These are phyloP conservation scores for Tapirus indicus DNA, from an alignment of 2,797 vertebrate genomes.

Conservation along the genomic window DNA sequence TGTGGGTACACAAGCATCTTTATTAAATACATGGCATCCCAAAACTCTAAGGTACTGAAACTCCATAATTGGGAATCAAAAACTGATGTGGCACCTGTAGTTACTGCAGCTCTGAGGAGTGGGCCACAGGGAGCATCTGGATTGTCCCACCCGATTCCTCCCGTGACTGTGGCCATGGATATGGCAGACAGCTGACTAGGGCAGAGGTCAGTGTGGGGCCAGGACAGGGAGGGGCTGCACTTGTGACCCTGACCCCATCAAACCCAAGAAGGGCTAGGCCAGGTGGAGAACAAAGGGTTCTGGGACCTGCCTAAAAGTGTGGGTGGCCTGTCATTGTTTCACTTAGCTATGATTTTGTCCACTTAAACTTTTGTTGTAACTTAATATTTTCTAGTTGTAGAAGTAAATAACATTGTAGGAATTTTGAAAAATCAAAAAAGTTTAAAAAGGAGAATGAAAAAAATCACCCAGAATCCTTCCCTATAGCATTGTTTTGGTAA, in stretches of 20 bases:
- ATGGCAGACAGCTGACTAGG: background rate
- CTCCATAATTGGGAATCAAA: background rate
- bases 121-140: background rate
- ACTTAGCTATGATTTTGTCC: background rate
- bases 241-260: background rate
- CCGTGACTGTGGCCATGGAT: background rate
- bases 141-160: background rate
- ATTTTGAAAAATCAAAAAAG: slow-evolving; percentile 32
- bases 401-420: background rate
- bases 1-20: background rate
- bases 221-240: background rate
- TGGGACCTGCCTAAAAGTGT: background rate
- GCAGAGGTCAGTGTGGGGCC: no score
- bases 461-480: background rate
- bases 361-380: background rate
- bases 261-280: background rate
- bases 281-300: background rate
- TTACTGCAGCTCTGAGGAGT: background rate
- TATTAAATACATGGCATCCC: background rate
- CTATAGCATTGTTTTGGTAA: background rate
- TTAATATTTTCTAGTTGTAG: background rate
- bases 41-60: background rate
- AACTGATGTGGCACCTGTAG: background rate
- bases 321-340: background rate
- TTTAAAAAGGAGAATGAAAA: background rate